These are phyloP conservation scores for Ceratina japonica DNA, from an alignment of 1,140 invertebrate species.

Conservation along the genomic window DNA sequence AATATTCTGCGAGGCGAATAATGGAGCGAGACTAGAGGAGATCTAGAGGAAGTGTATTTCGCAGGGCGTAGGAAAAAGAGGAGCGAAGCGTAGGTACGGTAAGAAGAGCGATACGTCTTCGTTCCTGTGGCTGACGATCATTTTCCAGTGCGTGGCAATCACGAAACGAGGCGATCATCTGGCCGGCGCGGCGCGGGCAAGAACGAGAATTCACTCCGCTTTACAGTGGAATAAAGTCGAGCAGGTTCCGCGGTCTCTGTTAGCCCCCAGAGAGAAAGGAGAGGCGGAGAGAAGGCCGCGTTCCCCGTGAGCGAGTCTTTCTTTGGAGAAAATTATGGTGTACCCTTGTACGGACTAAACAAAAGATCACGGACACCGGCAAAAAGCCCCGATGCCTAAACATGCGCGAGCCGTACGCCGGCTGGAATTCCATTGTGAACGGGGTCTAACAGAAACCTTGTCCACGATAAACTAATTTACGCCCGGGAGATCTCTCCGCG, in stretches of 20 bases:
- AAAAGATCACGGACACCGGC: slow-evolving; percentile 42
- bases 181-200: slow-evolving; percentile 17
- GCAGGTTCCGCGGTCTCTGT: neutral
- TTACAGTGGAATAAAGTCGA: slow-evolving; percentile 56
- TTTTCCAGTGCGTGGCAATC: slow-evolving; percentile 54
- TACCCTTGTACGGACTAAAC: slow-evolving; percentile 49
- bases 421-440: slow-evolving; percentile 15
- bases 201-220: slow-evolving; percentile 57
- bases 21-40: too few species aligned
- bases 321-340: slow-evolving; percentile 50
- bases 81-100: slow-evolving; percentile 7
- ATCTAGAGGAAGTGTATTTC: too few species aligned
- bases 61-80: neutral
- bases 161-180: slow-evolving; percentile 56
- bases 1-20: too few species aligned
- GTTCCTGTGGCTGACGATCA: slow-evolving; percentile 34
- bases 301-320: slow-evolving; percentile 23
- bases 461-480: slow-evolving; percentile 21
- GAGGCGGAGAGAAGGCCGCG: neutral
- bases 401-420: neutral
- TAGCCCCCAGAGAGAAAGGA: neutral
- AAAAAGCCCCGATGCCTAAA: slow-evolving; percentile 51
- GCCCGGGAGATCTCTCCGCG: neutral
- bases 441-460: slow-evolving; percentile 17
- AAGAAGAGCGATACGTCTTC: slow-evolving; percentile 54